Evolutionary conservation across 2,113 vertebrate genomes (phyloP), one percentile per base, ranked within the genome.

Genomic region (Calyptomena viridis): DNA sequence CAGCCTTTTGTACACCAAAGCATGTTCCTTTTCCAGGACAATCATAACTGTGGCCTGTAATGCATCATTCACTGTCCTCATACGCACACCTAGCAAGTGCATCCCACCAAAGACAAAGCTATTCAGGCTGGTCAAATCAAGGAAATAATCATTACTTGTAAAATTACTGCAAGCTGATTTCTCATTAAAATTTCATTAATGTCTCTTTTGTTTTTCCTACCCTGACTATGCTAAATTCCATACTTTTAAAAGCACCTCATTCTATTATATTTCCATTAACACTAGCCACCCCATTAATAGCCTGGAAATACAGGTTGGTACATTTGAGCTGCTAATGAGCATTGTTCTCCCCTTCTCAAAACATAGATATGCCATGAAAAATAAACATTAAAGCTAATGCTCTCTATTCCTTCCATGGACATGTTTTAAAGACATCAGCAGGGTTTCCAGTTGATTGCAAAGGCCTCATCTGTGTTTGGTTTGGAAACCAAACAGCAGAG

Each of bases 181-280:
- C 95, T 92, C 93, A 93, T 97, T 97, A 95, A 97, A 96, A 94
- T 94, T 87, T 93, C 78, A 93, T 94, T 95, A 95, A 74, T 94
- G 44, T 42, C 14, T 80, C 81, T 87, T 93, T 83, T 74, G 68
- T 84, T 92, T 91, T 89, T 81, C 66, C 39, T 56, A 53, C 21
- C 73, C 63, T 92, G 71, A 62, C 73, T 75, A 18, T 93, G 79
- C 87, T 94, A 87, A 94, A 94, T 93, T 12, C 27, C 66, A 46
- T 69, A 63, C 58, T 90, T 97, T 86, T 47, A 66, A 96, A 92
- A 95, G 55, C 66, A 64, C 63, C 80, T 90, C 8, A 11, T 84
- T 95, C 50, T 92, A 44, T 96, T 96, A 58, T 81, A 90, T 95
- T 95, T 96, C 84, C 94, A 96, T 94, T 97, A 91, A 93, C 56